Evolutionary conservation across 1,140 invertebrate species (phyloP).

Genomic region (Portunus trituberculatus): DNA sequence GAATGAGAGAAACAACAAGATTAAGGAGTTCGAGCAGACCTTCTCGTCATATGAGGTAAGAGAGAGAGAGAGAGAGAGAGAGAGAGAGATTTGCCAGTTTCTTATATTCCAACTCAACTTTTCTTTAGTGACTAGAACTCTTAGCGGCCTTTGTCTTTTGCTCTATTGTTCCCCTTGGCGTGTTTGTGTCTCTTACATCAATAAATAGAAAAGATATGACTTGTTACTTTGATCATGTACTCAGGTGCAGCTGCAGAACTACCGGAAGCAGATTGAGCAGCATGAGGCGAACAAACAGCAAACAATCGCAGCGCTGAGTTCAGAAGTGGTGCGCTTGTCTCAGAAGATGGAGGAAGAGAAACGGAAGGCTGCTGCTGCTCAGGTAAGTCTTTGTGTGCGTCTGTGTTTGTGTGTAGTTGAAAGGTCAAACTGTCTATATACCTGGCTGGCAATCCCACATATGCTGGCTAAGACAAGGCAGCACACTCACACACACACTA

Average conservation of each 20-base stretch:
- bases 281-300: conserved; percentile 39
- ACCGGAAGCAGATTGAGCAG: not conserved
- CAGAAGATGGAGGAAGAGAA: conserved; percentile 2
- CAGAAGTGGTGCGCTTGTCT: conserved; percentile 27
- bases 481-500: not conserved
- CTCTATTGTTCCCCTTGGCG: not conserved
- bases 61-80: not conserved
- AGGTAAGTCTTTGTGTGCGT: not conserved
- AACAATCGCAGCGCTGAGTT: conserved; percentile 13
- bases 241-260: conserved; percentile 17
- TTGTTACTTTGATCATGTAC: not conserved
- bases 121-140: too few species aligned
- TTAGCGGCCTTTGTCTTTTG: too few species aligned
- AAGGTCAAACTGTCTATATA: not conserved
- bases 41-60: conserved; percentile 32
- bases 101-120: too few species aligned
- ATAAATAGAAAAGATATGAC: too few species aligned
- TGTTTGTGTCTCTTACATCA: not conserved
- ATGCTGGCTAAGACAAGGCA: not conserved
- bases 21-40: conserved; percentile 48
- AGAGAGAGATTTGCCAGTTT: too few species aligned
- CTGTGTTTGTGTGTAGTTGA: not conserved
- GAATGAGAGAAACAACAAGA: conserved; percentile 2
- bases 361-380: not conserved
- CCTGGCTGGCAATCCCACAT: not conserved